Conservation (phyloP, 92 coral and sea anemone species). For the Diadumene lineata region DNA sequence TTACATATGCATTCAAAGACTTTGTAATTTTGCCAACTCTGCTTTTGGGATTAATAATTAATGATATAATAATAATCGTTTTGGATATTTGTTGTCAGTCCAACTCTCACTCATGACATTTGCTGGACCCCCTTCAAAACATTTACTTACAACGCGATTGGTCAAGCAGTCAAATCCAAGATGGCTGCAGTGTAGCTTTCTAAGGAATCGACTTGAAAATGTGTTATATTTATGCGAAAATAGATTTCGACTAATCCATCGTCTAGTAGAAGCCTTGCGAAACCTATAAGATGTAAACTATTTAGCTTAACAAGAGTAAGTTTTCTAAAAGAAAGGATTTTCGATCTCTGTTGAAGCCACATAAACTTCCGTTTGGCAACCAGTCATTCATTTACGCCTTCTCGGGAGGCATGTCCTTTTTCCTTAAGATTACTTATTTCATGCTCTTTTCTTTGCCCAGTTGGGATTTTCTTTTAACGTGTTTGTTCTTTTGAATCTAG, state of each 20-base stretch:
- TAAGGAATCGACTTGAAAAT: not conserved
- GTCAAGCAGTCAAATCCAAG: slow-evolving; percentile 34
- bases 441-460: too few relatives aligned
- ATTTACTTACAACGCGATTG: slow-evolving; percentile 6
- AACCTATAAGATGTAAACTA: not conserved
- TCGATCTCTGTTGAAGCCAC: not conserved
- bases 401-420: not conserved
- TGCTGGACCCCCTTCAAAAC: slow-evolving; percentile 39
- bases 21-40: slow-evolving; percentile 2
- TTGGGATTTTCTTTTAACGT: too few relatives aligned
- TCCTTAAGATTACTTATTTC: not conserved
- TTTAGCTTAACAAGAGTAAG: not conserved
- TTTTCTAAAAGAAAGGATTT: not conserved
- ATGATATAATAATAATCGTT: not conserved
- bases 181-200: slow-evolving; percentile 68
- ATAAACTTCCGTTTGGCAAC: not conserved
- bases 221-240: slow-evolving; percentile 5
- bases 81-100: slow-evolving; percentile 17
- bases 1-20: not conserved
- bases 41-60: slow-evolving; percentile 14
- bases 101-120: not conserved
- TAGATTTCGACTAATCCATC: not conserved
- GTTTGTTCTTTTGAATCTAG: slow-evolving; percentile 23
- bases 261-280: not conserved
- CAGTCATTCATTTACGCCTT: not conserved